Evolutionary conservation across 2,113 vertebrate species (phyloP), one percentile per base, ranked within the genome.

Genomic region (Prinia subflava): DNA sequence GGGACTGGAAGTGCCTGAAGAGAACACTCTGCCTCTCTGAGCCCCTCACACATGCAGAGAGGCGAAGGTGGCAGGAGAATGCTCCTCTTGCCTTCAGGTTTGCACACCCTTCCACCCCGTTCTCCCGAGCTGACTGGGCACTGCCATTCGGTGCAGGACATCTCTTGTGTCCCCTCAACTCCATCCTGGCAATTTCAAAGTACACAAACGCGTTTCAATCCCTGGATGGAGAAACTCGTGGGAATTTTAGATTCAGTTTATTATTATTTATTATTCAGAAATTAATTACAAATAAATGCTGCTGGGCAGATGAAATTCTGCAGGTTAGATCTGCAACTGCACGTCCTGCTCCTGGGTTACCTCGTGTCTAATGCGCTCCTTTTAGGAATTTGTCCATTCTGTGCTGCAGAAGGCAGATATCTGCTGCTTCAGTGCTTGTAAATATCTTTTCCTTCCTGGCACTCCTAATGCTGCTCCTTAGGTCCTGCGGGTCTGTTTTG

Each of bases 181-280:
- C 20, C 31, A 4, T 47, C 19, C 56, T 70, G 7, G 23, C 22
- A 7, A 23, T 77, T 73, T 74, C 76, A 55, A 74, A 92, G 50
- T 6, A 50, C 42, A 11, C 2, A 11, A 59, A 42, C 0, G 0
- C 10, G 7, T 70, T 83, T 69, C 67, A 4, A 25, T 17, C 31
- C 33, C 42, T 44, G 30, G 14, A 57, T 67, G 50, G 24, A 74
- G 41, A 92, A 92, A 42, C 27, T 41, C 4, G 1, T 7, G 24
- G 68, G 39, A 60, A 92, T 52, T 60, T 79, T 77, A 60, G 52
- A 79, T 56, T 68, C 24, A 33, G 1, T 78, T 71, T 84, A n/a
- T n/a, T n/a, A n/a, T n/a, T n/a, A n/a, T n/a, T n/a, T n/a, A n/a
- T n/a, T n/a, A n/a, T n/a, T n/a, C n/a, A n/a, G 15, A 75, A 84